Evolutionary conservation across 2,888 invertebrate genomes (phyloP), one percentile per base, ranked within the genome.

Genomic region (Prenolepis imparis): DNA sequence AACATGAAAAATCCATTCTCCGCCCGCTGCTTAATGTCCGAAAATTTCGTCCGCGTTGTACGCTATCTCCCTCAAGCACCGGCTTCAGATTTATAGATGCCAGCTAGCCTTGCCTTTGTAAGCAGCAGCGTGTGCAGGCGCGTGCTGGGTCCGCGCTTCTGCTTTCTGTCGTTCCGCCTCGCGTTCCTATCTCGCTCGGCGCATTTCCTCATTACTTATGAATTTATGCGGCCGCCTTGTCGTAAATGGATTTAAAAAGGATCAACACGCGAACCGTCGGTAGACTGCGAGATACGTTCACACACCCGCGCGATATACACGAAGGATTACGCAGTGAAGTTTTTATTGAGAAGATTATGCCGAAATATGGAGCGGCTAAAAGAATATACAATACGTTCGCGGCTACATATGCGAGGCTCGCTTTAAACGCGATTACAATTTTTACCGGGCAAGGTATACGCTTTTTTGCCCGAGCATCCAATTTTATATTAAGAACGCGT

Each of bases 341-440:
- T 90, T 88, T 90, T 88, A 84, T 64, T 55, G 66, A 61, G 78
- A 75, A 84, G 84, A 86, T 84, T 89, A 83, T 44, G 64, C 59
- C 59, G 80, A 84, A 85, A 83, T 80, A 84, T 85, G 80, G 73
- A 84, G 32, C 75, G 48, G 15, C 52, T 67, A 68, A 83, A 74
- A 67, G 86, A 85, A 89, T 83, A 87, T 83, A 72, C 84, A 87
- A 89, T 83, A 89, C 28, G 75, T 77, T 57, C 44, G 59, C 75
- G 61, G 77, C 52, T 75, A 48, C 28, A 24, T 75, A n/a, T 64
- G 74, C 64, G 28, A 61, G 4, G 28, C 32, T 15, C 41, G 59
- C 36, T 72, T 59, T 72, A 59, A 78, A 80, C n/a, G 72, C 72
- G 59, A 72, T 72, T 80, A 64, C 59, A 78, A 82, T 77, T 77